Evolutionary conservation across 2,797 vertebrate genomes (phyloP), one percentile per base, ranked within the genome.

Genomic region (Sparidentex hasta): DNA sequence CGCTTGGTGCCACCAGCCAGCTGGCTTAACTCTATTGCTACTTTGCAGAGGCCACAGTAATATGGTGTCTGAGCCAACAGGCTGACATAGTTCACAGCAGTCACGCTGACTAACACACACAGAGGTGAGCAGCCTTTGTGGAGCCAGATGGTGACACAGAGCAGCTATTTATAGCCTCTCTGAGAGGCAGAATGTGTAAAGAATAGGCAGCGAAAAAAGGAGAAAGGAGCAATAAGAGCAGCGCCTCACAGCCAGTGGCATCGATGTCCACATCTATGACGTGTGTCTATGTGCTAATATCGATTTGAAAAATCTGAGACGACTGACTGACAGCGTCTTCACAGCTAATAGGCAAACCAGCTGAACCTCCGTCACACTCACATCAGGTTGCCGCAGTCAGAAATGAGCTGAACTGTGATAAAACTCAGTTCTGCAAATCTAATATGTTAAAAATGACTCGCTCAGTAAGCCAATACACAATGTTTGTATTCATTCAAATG

Each of bases 141-240:
- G 81, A 88, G 84, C 85, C 92, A 90, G 85, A 92, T 91, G 88
- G 90, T 92, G 88, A 91, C 88, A 93, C 70, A 82, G 69, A 88
- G 56, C 21, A 29, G 74, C 70, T 92, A 93, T 92, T 93, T 91
- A 86, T 91, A 90, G 85, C 58, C 13, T 66, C 72, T 71, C 38
- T 25, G 59, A 84, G 65, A 76, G 64, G 43, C 48, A 67, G 67
- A 79, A 64, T 59, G 59, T 66, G 61, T 38, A 79, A 80, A 83
- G 78, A 75, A 81, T 82, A 81, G 71, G 68, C 38, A 38, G 43
- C 50, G 65, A 76, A 76, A 75, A 76, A 46, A 27, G 66, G 66
- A 66, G 48, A 56, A 62, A 82, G 58, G 56, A 75, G 81, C 61
- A 80, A 83, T 82, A 78, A 72, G 51, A 86, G 70, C 66, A 68